Conservation (phyloP, 2,797 vertebrate genomes). For the Octomys mimax region DNA sequence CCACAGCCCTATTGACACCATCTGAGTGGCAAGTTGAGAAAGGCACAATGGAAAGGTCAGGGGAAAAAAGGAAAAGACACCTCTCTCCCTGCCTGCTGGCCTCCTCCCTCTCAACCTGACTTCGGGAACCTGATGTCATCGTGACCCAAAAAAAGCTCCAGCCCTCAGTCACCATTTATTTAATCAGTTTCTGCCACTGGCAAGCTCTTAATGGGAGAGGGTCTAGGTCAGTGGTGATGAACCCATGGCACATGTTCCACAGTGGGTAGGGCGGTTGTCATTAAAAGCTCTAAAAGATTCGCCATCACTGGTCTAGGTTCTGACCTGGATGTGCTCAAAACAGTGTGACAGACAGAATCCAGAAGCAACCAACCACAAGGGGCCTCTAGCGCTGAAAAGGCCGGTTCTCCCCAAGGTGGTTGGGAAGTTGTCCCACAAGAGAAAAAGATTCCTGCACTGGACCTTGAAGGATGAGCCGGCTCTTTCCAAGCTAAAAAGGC, state of each 20-base stretch:
- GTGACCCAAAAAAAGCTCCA: neutral
- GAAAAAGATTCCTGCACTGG: neutral
- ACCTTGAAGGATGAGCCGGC: neutral
- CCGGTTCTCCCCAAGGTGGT: neutral
- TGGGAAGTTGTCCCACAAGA: neutral
- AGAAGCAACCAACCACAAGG: neutral
- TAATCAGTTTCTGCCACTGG: neutral
- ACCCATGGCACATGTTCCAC: neutral
- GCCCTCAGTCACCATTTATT: neutral
- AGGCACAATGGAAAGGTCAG: neutral
- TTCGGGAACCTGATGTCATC: neutral
- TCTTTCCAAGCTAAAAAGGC: neutral
- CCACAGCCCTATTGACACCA: neutral
- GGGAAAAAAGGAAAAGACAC: neutral
- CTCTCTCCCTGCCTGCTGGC: neutral
- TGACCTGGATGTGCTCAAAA: neutral
- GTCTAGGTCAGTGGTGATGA: neutral
- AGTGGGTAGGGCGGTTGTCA: neutral
- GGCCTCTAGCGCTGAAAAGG: neutral
- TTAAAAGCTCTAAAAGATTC: neutral
- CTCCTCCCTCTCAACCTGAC: neutral
- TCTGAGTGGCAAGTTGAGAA: neutral
- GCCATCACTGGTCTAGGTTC: neutral
- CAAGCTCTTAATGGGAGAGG: neutral
- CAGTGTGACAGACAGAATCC: neutral